Base-by-base conservation (phyloP, 2,797 vertebrate species). In the Benthosema pterotum region DNA sequence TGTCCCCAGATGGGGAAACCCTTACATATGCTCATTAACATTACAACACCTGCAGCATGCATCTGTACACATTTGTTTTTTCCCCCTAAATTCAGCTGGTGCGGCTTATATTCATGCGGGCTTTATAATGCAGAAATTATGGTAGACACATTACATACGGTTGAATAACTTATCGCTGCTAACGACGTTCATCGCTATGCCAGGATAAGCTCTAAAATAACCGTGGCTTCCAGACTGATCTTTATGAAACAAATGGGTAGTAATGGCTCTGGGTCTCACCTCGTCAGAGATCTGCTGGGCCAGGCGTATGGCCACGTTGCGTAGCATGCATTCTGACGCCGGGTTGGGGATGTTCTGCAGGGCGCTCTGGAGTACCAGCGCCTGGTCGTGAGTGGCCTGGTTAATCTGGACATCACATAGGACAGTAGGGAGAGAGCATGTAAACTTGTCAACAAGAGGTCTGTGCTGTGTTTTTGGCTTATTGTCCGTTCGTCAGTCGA, bases 341-440 rank as follows among this genome's bases (percentile, higher is more conserved):
- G 97, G 97, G 88, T 99, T 99, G 57, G 98, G 98, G 93, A 99
- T 99, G 92, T 96, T 98, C 89, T 99, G 97, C 84, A 99, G 94
- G 79, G 97, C 97, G 71, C 92, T 98, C 89, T 99, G 98, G 69
- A 99, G 95, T 82, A 99, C 97, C 85, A 99, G 93, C 51, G 98
- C 98, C 87, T 99, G 97, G 90, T 99, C 97, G 80, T 99, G 98
- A 13, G 96, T 99, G 74, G 95, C 94, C 86, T 99, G 95, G 78
- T 96, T 98, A 82, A 99, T 94, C 97, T 99, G 87, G 43, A 88
- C 80, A 87, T 49, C 67, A 48, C 3, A n/a, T 8, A 32, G 9
- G 32, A 63, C 9, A 71, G 57, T 42, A 43, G 53, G 53, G 64
- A 13, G 45, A 67, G 11, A 69, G 3, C 55, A 71, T 13, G 12